Evolutionary conservation across 92 coral and sea anemone genomes (phyloP).

Genomic region (Pocillopora grandis): DNA sequence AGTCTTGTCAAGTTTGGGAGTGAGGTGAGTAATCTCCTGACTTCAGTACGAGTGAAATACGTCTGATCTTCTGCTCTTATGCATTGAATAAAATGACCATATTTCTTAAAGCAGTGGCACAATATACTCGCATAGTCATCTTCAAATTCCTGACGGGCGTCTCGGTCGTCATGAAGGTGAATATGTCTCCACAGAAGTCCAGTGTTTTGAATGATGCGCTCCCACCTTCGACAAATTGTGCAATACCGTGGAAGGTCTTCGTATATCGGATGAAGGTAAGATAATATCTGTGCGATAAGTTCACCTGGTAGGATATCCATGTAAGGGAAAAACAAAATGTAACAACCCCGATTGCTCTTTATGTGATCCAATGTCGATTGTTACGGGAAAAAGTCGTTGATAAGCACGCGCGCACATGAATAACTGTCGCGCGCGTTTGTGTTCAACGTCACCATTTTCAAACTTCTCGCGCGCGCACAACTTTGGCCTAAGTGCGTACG

Average conservation of each 20-base stretch:
- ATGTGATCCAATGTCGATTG: not conserved
- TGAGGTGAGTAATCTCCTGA: constrained; percentile 52
- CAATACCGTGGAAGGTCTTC: constrained; percentile 58
- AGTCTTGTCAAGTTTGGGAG: constrained; percentile 62
- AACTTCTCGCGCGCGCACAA: not conserved
- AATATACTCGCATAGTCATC: constrained; percentile 44
- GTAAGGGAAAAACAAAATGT: not conserved
- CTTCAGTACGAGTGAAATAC: constrained; percentile 39
- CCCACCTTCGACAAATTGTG: constrained; percentile 72
- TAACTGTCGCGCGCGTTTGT: constrained; percentile 22
- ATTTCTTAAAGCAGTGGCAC: constrained; percentile 53
- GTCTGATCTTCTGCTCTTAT: constrained; percentile 75
- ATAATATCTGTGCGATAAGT: constrained; percentile 65
- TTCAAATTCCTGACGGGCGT: constrained; percentile 40
- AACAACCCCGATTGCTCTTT: not conserved
- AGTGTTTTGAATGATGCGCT: constrained; percentile 59
- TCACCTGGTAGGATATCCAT: constrained; percentile 77
- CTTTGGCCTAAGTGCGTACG: not conserved
- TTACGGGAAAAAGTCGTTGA: constrained; percentile 14
- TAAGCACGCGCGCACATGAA: constrained; percentile 21
- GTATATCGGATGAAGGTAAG: constrained; percentile 75
- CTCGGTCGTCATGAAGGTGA: constrained; percentile 78
- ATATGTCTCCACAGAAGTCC: constrained; percentile 74
- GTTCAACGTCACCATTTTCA: constrained; percentile 10
- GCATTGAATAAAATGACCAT: constrained; percentile 67